phyloP scores from a whole-genome alignment of 2,113 vertebrate species.

The Ophthalmolycus amberensis region DNA sequence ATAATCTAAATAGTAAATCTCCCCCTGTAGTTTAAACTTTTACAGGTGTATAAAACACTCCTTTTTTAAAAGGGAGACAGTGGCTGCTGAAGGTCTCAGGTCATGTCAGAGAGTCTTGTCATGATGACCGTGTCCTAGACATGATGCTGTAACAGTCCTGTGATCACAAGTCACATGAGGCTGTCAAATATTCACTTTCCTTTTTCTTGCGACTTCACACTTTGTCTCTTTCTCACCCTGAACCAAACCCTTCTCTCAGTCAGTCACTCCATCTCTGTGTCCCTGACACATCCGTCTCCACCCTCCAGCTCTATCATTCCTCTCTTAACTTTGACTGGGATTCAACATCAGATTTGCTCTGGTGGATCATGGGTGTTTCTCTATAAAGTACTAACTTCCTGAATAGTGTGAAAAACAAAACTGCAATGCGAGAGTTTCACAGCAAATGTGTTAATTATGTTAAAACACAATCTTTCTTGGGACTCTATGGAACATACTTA shows the following conservation, averaged over 20 bases:
- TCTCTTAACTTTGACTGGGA: neutral
- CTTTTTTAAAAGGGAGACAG: no score
- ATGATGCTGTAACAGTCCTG: constrained; percentile 12
- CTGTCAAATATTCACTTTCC: constrained; percentile 37
- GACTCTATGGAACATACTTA: neutral
- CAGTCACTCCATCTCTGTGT: neutral
- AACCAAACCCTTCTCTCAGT: neutral
- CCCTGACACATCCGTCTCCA: neutral
- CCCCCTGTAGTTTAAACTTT: neutral
- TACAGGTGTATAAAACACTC: neutral
- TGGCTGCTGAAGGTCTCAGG: neutral
- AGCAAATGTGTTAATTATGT: neutral
- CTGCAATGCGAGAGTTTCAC: neutral
- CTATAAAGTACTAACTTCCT: neutral
- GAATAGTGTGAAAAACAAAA: neutral
- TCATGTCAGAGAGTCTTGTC: constrained; percentile 10
- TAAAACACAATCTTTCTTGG: neutral
- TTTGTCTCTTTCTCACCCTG: neutral
- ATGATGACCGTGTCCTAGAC: neutral
- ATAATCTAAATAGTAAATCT: neutral
- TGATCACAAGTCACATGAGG: constrained; percentile 36
- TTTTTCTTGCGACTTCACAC: neutral
- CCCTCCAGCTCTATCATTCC: neutral
- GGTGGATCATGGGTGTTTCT: neutral
- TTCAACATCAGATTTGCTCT: neutral